These are phyloP conservation scores for Athalia cordata DNA, from an alignment of 2,888 invertebrate genomes.

Conservation along the genomic window DNA sequence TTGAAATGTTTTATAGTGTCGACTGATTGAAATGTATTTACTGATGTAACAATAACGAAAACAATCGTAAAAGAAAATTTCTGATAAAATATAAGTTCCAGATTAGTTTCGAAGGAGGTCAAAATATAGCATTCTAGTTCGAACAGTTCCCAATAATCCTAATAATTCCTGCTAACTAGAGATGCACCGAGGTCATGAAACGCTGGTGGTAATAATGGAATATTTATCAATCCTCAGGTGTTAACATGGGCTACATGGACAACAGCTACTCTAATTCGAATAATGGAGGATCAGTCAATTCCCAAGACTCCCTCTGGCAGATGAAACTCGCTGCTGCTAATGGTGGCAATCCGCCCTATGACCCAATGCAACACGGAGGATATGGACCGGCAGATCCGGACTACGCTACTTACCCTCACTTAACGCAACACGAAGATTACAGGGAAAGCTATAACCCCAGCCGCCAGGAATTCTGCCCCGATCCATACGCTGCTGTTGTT, in stretches of 20 bases:
- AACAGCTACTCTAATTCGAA: slow-evolving; percentile 95
- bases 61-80: too few relatives aligned
- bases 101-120: too few relatives aligned
- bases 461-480: slow-evolving; percentile 90
- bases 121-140: not conserved
- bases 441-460: slow-evolving; percentile 88
- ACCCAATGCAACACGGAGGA: slow-evolving; percentile 87
- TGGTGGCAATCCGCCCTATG: slow-evolving; percentile 82
- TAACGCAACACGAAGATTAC: slow-evolving; percentile 83
- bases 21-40: too few relatives aligned
- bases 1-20: too few relatives aligned
- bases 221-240: slow-evolving; percentile 77
- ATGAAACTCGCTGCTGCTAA: slow-evolving; percentile 91
- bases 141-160: slow-evolving; percentile 24
- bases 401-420: slow-evolving; percentile 90
- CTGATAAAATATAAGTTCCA: too few relatives aligned
- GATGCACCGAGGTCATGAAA: not conserved
- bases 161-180: slow-evolving; percentile 17
- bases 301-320: slow-evolving; percentile 95
- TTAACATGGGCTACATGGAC: slow-evolving; percentile 92
- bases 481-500: slow-evolving; percentile 92
- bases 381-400: slow-evolving; percentile 87
- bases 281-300: slow-evolving; percentile 96
- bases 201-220: not conserved
- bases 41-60: too few relatives aligned